A percentile compares a stretch with the other conserved stretches of the same genome.
Conservation (phyloP, 2,797 vertebrate species). For the Aulostomus chinensis region DNA sequence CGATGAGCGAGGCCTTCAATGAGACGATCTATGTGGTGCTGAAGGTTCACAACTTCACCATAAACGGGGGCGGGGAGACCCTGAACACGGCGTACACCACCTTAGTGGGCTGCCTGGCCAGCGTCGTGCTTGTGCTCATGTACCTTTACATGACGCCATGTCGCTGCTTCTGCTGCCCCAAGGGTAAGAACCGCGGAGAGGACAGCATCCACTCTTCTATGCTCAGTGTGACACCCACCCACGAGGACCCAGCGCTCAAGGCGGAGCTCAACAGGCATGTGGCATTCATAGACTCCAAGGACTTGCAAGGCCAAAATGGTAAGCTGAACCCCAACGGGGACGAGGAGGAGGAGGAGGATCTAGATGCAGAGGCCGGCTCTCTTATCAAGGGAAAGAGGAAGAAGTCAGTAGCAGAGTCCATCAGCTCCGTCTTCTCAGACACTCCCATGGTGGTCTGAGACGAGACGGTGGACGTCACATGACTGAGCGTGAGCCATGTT, state of each 20-base stretch:
- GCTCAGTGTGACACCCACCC: slow-evolving; percentile 92
- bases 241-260: slow-evolving; percentile 80
- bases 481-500: slow-evolving; percentile 45
- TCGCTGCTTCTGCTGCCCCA: slow-evolving; percentile 92
- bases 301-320: slow-evolving; percentile 89
- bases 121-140: slow-evolving; percentile 94
- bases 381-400: slow-evolving; percentile 88
- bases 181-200: slow-evolving; percentile 81
- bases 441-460: slow-evolving; percentile 95
- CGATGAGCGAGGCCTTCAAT: slow-evolving; percentile 85
- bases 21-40: slow-evolving; percentile 93
- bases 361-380: slow-evolving; percentile 73
- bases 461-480: slow-evolving; percentile 18
- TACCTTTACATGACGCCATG: slow-evolving; percentile 97
- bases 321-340: slow-evolving; percentile 87
- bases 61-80: slow-evolving; percentile 82
- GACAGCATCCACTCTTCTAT: slow-evolving; percentile 96
- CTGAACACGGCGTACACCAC: slow-evolving; percentile 98
- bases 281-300: slow-evolving; percentile 88
- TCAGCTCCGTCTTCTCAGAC: slow-evolving; percentile 97
- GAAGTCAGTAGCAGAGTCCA: slow-evolving; percentile 94
- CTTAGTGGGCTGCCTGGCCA: slow-evolving; percentile 93
- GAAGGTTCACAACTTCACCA: slow-evolving; percentile 91
- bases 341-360: slow-evolving; percentile 72
- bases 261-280: slow-evolving; percentile 83